Base-by-base conservation (phyloP, 1,140 invertebrate species). In the Drosophila ercepeae region DNA sequence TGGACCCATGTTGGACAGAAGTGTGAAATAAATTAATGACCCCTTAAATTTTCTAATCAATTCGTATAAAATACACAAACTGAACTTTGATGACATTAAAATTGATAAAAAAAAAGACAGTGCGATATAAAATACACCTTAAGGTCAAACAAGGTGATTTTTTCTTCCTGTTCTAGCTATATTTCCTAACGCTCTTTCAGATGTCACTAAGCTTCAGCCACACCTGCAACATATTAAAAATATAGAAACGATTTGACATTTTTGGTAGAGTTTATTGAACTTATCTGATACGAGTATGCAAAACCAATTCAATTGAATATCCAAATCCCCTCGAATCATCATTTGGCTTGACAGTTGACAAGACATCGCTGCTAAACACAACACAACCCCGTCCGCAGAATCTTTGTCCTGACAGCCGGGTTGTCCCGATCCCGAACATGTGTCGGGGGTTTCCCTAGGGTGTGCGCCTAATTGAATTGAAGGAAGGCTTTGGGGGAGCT, bases 301-400 rank as follows among this genome's bases (percentile, higher is more conserved):
- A 58, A 72, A 21, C 7, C 60, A 72, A 58, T 81, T 23, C 77
- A 61, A 70, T 53, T 39, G 78, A 72, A 73, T 81, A 57, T 59
- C 34, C 4, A 18, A 23, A 21, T 8, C 29, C 39, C 1, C 5
- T 9, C 11, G 39, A 42, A 14, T 19, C 63, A 19, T 41, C 46
- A 67, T 72, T 82, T 42, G 59, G 51, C 48, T 81, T 82, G 78
- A 82, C 78, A 82, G 74, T 45, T 82, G 78, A 74, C 78, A 74
- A 71, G 61, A 64, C 45, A 74, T 52, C 50, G 61, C 42, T 50
- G 52, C 42, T 32, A 32, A 64, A 39, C 36, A 16, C 27, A 45
- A 41, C 11, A 69, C 21, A 53, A 41, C 32, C 48, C 46, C 46
- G 18, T 32, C 36, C 29, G 14, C 21, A 45, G n/a, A 41, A 27